Conservation (phyloP, 2,113 vertebrate species). For the Vidua chalybeata region DNA sequence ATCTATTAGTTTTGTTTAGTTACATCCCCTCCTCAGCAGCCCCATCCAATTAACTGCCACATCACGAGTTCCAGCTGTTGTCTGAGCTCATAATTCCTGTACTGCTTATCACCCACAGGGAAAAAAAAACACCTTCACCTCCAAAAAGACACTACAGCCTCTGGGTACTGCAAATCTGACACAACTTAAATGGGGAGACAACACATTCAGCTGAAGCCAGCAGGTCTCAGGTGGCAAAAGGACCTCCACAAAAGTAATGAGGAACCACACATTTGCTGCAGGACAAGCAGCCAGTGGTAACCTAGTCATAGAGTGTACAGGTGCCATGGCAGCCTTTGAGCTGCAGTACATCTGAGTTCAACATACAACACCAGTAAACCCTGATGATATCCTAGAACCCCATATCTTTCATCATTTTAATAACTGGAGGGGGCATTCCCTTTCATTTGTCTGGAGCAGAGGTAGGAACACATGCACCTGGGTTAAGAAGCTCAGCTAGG, state of each 20-base stretch:
- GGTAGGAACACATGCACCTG: background rate
- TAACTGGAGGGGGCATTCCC: accelerated
- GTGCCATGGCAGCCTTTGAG: background rate
- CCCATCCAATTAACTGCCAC: background rate
- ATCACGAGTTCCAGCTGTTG: background rate
- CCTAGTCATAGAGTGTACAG: background rate
- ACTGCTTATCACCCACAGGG: background rate
- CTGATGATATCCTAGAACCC: background rate
- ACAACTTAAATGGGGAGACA: background rate
- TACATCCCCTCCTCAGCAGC: background rate
- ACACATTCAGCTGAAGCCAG: background rate
- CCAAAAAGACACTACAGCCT: background rate
- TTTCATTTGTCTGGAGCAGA: background rate
- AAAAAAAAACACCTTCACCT: background rate
- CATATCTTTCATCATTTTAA: background rate
- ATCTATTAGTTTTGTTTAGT: conserved; percentile 3
- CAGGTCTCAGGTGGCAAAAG: background rate
- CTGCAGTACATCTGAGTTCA: background rate
- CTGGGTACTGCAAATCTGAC: background rate
- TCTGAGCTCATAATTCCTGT: background rate
- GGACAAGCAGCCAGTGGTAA: background rate
- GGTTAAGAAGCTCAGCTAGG: background rate
- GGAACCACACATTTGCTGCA: background rate
- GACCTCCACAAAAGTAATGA: background rate
- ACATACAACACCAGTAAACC: background rate